Evolutionary conservation across 2,113 vertebrate species (phyloP), one percentile per base, ranked within the genome.

Genomic region (Oceanites oceanicus): DNA sequence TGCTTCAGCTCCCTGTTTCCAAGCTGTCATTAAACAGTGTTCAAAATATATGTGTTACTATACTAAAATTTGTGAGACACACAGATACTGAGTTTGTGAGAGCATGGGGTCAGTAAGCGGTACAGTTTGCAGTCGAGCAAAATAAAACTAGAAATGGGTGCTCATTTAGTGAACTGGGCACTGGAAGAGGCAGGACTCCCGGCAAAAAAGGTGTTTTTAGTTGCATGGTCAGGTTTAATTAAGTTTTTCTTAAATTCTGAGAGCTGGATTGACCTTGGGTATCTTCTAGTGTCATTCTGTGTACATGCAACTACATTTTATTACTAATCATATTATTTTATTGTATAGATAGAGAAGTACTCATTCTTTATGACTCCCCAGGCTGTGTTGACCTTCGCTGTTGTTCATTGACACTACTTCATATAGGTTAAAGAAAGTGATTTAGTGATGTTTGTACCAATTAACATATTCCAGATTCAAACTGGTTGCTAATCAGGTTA

Each of bases 381-480:
- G 89, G 85, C 44, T 83, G 52, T 96, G 81, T 90, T 97, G 96
- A 94, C 95, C 74, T 93, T 61, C 32, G 1, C 80, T 86, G 53
- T 92, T 11, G 10, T 96, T 95, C 96, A 92, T 97, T 97, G 93
- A 88, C 98, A 97, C 92, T 82, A 40, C 68, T 93, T 86, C 92
- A 86, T 93, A 45, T 10, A 94, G 84, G 88, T 61, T 96, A 94
- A 95, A 94, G 95, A 98, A 97, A 92, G 96, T 88, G 94, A 96
- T 66, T 95, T 96, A 78, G 76, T 78, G 70, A 95, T 97, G 97
- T 97, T 97, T 97, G 96, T 91, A 92, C 68, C 91, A 94, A 98
- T 98, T 98, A 98, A 74, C 98, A 98, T 97, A 91, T 96, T 95
- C 96, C 95, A 95, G 96, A 63, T 90, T 96, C 97, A 98, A 97